These are phyloP conservation scores for Drosophila ananassae DNA, from an alignment of 1,140 invertebrate species.

Conservation along the genomic window DNA sequence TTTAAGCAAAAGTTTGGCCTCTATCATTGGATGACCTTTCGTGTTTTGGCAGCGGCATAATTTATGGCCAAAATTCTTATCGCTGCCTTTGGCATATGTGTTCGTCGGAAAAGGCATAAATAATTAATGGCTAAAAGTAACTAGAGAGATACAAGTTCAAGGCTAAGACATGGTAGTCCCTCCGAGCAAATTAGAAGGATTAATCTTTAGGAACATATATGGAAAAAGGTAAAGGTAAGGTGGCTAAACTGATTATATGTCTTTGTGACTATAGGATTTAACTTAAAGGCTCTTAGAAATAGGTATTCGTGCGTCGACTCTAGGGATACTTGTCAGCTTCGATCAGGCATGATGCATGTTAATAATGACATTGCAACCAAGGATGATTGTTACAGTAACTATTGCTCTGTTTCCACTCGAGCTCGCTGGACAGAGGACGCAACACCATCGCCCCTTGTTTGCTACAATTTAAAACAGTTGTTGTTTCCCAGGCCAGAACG, in stretches of 20 bases:
- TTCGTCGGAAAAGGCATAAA: conserved; percentile 44
- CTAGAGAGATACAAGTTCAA: conserved; percentile 43
- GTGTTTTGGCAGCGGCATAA: conserved; percentile 52
- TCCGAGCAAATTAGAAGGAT: conserved; percentile 16
- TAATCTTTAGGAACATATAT: background rate
- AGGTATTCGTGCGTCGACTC: background rate
- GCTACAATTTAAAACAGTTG: conserved; percentile 65
- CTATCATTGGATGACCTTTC: conserved; percentile 50
- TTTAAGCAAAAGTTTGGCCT: conserved; percentile 52
- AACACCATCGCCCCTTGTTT: conserved; percentile 65
- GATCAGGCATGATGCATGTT: conserved; percentile 7
- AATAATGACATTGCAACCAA: conserved; percentile 36
- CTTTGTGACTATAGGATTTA: too few relatives aligned
- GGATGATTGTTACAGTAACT: conserved; percentile 17
- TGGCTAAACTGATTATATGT: background rate
- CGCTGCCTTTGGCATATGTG: conserved; percentile 43
- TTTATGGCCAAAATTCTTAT: conserved; percentile 50
- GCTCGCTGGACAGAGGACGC: conserved; percentile 33
- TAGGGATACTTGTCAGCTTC: background rate
- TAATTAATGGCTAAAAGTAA: conserved; percentile 47
- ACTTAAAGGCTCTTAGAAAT: background rate
- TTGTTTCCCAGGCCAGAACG: conserved; percentile 61
- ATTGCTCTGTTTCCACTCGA: conserved; percentile 27
- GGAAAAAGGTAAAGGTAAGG: background rate
- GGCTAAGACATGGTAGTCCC: conserved; percentile 9